Evolutionary conservation across 2,113 vertebrate species (phyloP), one percentile per base, ranked within the genome.

Genomic region (Calonectris borealis): DNA sequence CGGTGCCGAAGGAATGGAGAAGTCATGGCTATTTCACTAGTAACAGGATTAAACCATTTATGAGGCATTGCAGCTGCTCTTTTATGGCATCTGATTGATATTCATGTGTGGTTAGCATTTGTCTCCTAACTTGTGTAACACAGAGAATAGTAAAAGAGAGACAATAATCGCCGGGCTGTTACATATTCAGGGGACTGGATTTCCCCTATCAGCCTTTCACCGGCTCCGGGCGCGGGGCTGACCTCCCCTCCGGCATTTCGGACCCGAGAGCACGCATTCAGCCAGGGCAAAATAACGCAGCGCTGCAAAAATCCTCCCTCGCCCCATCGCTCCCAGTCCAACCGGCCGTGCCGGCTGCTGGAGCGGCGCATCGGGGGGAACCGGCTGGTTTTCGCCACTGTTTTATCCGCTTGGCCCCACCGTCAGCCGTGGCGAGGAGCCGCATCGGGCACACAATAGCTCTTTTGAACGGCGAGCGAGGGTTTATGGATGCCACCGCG

Each of bases 21-120:
- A 98, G 98, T 98, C 98, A 98, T 49, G 94, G 97, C 97, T 98
- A 98, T 98, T 98, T 97, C 98, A 97, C 97, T 71, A 94, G 97
- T 98, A 98, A 98, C 98, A 98, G 98, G 98, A 98, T 98, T 98
- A 98, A 98, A 98, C 98, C 97, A 98, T 98, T 98, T 98, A 98
- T 98, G 98, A 98, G 98, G 97, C 95, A 97, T 97, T 98, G 98
- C 98, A 98, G 98, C 98, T 98, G 98, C 98, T 98, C 98, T 98
- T 98, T 98, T 98, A 98, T 98, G 98, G 98, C 91, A 97, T 97
- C 98, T 98, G 97, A 98, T 98, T 98, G 98, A 98, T 98, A 98
- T 98, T 98, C 98, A 98, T 97, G 97, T 97, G 98, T 96, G 97
- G 98, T 98, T 98, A 97, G 98, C 98, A 96, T 98, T 98, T 98